These are phyloP conservation scores for Miniopterus natalensis DNA, from an alignment of 2,113 vertebrate genomes.

Conservation along the genomic window DNA sequence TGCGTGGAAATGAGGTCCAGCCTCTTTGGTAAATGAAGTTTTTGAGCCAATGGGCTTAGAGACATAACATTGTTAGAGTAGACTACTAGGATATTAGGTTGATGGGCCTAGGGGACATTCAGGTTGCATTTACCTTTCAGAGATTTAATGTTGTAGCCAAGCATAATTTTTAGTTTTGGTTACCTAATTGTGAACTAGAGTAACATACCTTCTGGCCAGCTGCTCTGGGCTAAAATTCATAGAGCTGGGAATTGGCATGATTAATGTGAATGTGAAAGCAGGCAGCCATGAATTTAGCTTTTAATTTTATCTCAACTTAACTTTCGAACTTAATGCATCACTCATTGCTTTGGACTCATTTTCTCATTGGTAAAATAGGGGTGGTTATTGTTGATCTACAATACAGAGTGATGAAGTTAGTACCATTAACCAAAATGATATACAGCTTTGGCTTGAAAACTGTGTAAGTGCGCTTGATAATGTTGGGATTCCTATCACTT, in stretches of 20 bases:
- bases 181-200: constrained; percentile 27
- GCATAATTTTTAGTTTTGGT: constrained; percentile 24
- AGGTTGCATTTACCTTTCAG: neutral
- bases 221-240: constrained; percentile 35
- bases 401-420: neutral
- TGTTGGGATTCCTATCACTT: neutral
- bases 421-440: neutral
- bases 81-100: neutral
- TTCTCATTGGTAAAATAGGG: neutral
- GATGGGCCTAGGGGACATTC: neutral
- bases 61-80: neutral
- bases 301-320: constrained; percentile 52
- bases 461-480: constrained; percentile 22
- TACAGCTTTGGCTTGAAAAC: neutral
- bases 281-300: neutral
- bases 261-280: neutral
- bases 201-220: neutral
- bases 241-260: neutral
- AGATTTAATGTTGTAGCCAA: constrained; percentile 12
- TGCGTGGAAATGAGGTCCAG: neutral
- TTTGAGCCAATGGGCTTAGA: neutral
- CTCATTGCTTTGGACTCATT: neutral
- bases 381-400: neutral
- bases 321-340: neutral
- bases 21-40: neutral